Base-by-base conservation (phyloP, 2,797 vertebrate genomes). In the Acanthurus leucopareius region DNA sequence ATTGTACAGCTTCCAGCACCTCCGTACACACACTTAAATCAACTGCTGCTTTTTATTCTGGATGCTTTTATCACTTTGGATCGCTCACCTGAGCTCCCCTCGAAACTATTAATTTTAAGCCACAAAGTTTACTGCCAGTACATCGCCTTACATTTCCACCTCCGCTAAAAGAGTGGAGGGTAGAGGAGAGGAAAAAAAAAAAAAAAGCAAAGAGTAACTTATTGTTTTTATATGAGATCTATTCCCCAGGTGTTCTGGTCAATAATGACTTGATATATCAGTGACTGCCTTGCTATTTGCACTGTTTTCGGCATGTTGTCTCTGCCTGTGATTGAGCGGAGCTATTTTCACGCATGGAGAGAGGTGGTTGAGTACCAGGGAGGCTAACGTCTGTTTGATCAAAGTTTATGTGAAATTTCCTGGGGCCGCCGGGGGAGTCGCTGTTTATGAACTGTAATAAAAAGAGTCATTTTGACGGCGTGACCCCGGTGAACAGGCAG, bases 401-500 rank as follows among this genome's bases (percentile, higher is more conserved):
- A 97, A 95, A 97, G 97, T 98, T 99, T 99, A 99, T 94, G 94
- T 90, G 93, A 97, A 98, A 99, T 98, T 97, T 97, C 96, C 91
- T 86, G 79, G 94, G 93, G 95, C 96, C 96, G 95, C 96, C 92
- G 83, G 53, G 97, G 97, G 97, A 97, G 94, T 94, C 83, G 95
- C 95, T 97, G 96, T 98, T 98, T 98, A 99, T 97, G 97, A 99
- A 98, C 97, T 97, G 97, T 98, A 99, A 99, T 99, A 98, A 99
- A 99, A 98, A 98, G 96, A 98, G 97, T 99, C 97, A 99, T 99
- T 98, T 99, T 98, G 97, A 96, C 92, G 89, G 96, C 60, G 94
- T 96, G 96, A 97, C 94, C 96, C 93, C 87, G 90, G 92, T 76
- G 94, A 93, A 91, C 79, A 47, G 86, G 80, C 54, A 17, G 88